Conservation (phyloP, 2,797 vertebrate species). For the Ibycter americanus region DNA sequence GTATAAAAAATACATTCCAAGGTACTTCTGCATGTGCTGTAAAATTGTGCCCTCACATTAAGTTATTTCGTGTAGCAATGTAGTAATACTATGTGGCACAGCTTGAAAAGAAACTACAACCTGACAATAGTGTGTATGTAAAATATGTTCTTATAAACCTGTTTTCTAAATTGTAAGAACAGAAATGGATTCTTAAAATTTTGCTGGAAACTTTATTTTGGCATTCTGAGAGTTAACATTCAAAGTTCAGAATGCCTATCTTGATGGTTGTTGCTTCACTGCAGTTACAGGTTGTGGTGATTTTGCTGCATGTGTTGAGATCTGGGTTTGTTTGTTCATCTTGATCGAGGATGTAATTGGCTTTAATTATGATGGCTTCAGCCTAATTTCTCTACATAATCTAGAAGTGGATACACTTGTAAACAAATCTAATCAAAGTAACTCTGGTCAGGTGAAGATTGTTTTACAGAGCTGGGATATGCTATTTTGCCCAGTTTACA, state of each 20-base stretch:
- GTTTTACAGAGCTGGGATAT: background rate
- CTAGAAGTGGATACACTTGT: background rate
- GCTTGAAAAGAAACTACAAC: background rate
- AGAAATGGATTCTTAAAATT: background rate
- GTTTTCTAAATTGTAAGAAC: background rate
- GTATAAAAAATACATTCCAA: background rate
- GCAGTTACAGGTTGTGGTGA: background rate
- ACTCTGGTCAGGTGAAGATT: background rate
- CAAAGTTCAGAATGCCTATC: background rate
- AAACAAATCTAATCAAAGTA: background rate
- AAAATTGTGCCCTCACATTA: background rate
- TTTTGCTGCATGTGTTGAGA: background rate
- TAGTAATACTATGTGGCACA: background rate
- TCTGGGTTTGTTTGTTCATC: background rate
- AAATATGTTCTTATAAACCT: background rate
- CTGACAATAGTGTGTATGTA: background rate
- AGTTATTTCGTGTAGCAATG: background rate
- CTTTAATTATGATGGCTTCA: background rate
- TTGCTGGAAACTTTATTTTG: background rate
- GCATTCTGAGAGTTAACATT: background rate
- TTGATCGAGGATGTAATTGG: background rate
- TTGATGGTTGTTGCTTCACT: background rate
- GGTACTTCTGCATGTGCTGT: background rate
- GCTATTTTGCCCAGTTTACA: background rate
- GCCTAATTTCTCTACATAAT: constrained; percentile 5